phyloP scores from a whole-genome alignment of 2,797 vertebrate genomes.

The Neomorphus geoffroyi region DNA sequence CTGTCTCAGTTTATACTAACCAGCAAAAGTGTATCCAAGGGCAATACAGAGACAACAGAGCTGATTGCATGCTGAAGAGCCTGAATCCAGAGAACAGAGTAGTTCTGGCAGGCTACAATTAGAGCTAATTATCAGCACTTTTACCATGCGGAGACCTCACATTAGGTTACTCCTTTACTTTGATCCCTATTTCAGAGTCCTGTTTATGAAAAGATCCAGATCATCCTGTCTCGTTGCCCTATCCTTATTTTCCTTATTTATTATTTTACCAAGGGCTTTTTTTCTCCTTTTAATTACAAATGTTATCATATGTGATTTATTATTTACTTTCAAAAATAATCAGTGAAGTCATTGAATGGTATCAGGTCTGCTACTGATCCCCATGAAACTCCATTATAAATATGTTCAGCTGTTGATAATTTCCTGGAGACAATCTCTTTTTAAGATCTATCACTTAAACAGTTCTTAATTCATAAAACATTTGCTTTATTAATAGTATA shows the following conservation, averaged over 20 bases:
- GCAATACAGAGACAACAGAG: background rate
- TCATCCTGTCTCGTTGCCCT: background rate
- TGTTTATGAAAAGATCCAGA: conserved; percentile 19
- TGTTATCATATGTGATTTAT: conserved; percentile 32
- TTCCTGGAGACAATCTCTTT: conserved; percentile 58
- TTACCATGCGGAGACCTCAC: background rate
- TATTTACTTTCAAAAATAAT: conserved; percentile 57
- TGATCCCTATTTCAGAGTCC: background rate
- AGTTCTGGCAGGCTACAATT: background rate
- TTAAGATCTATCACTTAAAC: conserved; percentile 63
- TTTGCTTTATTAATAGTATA: conserved; percentile 62
- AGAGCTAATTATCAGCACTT: conserved; percentile 24
- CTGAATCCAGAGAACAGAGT: background rate
- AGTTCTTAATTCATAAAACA: conserved; percentile 65
- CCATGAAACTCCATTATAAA: conserved; percentile 33
- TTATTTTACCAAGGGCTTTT: background rate
- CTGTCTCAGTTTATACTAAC: background rate
- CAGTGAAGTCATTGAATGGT: background rate
- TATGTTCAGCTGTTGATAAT: conserved; percentile 62
- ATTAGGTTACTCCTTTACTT: background rate
- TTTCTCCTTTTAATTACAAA: background rate
- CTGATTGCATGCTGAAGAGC: background rate
- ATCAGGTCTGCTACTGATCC: conserved; percentile 43
- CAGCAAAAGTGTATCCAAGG: background rate
- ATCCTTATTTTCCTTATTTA: background rate